These are phyloP conservation scores for Stictocephala bisonia DNA, from an alignment of 2,888 invertebrate genomes.

Conservation along the genomic window DNA sequence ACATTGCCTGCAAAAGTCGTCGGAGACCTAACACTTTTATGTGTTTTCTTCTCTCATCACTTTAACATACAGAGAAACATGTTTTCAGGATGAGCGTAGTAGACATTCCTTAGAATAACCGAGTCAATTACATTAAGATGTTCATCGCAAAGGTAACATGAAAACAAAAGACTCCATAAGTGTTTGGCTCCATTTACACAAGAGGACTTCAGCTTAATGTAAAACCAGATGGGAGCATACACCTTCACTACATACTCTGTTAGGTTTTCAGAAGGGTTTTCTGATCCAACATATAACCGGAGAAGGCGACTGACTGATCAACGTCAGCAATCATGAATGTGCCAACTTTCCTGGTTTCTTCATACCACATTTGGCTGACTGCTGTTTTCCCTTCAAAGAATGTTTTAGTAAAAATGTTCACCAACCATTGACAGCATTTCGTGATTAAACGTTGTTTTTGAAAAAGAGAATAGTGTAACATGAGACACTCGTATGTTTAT, in stretches of 20 bases:
- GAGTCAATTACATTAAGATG: background rate
- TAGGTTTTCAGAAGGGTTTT: too few species aligned
- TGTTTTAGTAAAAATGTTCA: too few species aligned
- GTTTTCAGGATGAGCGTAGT: background rate
- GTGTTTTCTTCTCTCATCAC: background rate
- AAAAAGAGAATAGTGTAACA: too few species aligned
- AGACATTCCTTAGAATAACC: background rate
- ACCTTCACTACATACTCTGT: background rate
- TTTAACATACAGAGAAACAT: background rate
- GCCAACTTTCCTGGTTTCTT: too few species aligned
- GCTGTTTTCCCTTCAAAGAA: too few species aligned
- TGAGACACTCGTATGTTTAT: too few species aligned
- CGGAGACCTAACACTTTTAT: background rate
- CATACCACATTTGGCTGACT: too few species aligned
- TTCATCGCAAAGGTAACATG: background rate
- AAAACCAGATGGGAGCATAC: background rate
- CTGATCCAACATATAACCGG: background rate
- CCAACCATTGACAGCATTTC: too few species aligned
- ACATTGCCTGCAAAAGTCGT: background rate
- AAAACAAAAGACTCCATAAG: too few species aligned
- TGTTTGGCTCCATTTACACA: too few species aligned
- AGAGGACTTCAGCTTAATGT: too few species aligned
- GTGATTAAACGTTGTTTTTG: too few species aligned
- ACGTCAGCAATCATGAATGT: background rate
- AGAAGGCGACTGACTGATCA: background rate